Conservation (phyloP, 1,140 invertebrate species). For the Drosophila prosaltans region DNA sequence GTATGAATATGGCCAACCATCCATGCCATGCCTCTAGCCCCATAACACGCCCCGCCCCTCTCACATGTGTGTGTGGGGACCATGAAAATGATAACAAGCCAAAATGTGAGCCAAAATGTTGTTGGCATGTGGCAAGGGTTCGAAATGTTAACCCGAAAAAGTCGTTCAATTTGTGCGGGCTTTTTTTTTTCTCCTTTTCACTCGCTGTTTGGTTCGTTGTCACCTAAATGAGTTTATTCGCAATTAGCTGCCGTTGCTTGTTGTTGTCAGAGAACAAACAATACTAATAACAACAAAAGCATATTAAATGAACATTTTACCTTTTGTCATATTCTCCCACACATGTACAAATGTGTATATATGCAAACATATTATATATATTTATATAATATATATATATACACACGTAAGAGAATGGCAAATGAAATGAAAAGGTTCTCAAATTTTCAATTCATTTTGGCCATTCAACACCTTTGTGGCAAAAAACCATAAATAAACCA, state of each 20-base stretch:
- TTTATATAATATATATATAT: not conserved
- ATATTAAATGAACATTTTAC: constrained; percentile 43
- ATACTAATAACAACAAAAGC: constrained; percentile 53
- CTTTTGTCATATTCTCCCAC: not conserved
- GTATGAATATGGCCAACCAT: constrained; percentile 26
- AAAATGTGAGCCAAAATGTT: constrained; percentile 18
- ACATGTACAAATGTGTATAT: not conserved
- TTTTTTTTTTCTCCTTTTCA: not conserved
- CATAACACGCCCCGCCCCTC: not conserved
- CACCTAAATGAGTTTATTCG: constrained; percentile 70
- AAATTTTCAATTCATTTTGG: not conserved
- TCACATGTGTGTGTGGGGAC: constrained; percentile 36
- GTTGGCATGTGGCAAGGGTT: constrained; percentile 2
- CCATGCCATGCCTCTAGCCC: constrained; percentile 23
- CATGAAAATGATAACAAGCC: constrained; percentile 56
- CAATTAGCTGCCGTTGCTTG: constrained; percentile 60
- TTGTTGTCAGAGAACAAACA: constrained; percentile 8
- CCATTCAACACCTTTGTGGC: constrained; percentile 6
- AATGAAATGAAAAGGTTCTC: not conserved
- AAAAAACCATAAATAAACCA: constrained; percentile 19
- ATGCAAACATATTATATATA: constrained; percentile 40
- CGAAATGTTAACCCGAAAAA: constrained; percentile 33
- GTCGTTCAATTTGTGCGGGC: constrained; percentile 40
- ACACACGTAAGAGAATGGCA: not conserved
- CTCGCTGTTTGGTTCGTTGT: constrained; percentile 13